Conservation (phyloP, 2,113 vertebrate genomes). For the Corythornis cristatus region DNA sequence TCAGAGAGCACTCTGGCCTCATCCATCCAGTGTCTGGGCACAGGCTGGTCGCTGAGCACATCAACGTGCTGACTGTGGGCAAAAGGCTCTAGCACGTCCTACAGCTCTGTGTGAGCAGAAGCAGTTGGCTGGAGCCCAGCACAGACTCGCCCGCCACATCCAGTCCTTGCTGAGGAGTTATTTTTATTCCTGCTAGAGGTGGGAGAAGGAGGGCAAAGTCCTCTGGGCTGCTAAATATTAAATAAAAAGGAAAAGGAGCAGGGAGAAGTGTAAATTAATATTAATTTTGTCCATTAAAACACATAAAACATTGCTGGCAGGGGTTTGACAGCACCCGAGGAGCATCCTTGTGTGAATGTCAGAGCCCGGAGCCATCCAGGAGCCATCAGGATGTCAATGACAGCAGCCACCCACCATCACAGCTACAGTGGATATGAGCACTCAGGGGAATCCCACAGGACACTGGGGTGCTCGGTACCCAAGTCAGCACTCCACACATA, state of each 20-base stretch:
- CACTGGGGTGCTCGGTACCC: accelerated
- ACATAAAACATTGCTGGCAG: slow-evolving; percentile 18
- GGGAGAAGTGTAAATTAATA: slow-evolving; percentile 34
- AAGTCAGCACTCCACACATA: not conserved
- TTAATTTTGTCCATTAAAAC: slow-evolving; percentile 59
- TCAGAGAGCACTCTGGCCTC: not conserved
- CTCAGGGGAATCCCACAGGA: not conserved
- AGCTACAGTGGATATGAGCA: not conserved
- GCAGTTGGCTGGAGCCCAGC: not conserved
- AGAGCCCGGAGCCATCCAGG: not conserved
- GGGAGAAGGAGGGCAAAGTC: not conserved
- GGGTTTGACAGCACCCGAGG: not conserved
- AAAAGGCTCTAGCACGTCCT: not conserved
- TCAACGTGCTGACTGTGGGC: not conserved
- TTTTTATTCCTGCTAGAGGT: slow-evolving; percentile 37
- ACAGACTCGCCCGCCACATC: not conserved
- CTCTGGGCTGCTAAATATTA: slow-evolving; percentile 51
- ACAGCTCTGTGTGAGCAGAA: not conserved
- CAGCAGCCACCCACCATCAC: accelerated
- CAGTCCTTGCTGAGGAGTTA: not conserved
- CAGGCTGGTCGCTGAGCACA: not conserved
- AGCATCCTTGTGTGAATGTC: not conserved
- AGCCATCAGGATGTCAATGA: not conserved
- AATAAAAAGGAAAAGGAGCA: slow-evolving; percentile 1
- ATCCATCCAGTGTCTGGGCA: not conserved